These are phyloP conservation scores for Mactromeris polynyma DNA, from an alignment of 2,888 invertebrate genomes.

Conservation along the genomic window DNA sequence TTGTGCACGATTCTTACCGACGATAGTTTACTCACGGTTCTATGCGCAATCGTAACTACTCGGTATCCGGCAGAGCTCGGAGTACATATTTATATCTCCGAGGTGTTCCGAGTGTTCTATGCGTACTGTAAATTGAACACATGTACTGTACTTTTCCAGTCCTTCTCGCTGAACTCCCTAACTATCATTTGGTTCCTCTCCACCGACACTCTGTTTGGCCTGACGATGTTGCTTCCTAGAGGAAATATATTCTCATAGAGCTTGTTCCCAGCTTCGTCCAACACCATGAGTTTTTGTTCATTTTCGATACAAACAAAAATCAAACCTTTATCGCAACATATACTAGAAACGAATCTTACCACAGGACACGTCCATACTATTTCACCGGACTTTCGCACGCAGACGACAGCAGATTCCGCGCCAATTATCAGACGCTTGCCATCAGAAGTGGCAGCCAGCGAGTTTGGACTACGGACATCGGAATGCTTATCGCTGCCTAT, in stretches of 20 bases:
- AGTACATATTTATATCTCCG: no score
- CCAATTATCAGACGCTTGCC: constrained; percentile 68
- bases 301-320: constrained; percentile 70
- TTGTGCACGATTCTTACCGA: no score
- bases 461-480: constrained; percentile 67
- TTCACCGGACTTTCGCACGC: constrained; percentile 62
- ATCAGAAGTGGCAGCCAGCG: constrained; percentile 62
- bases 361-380: constrained; percentile 69
- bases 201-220: constrained; percentile 67
- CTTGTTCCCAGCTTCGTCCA: constrained; percentile 63
- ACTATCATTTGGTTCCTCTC: constrained; percentile 62
- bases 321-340: constrained; percentile 64
- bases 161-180: constrained; percentile 66
- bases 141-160: constrained; percentile 71
- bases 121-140: constrained; percentile 34
- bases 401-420: constrained; percentile 68
- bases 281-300: constrained; percentile 62
- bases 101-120: not conserved
- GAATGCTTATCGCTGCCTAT: constrained; percentile 62
- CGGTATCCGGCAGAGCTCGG: no score
- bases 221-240: constrained; percentile 60
- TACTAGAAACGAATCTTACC: constrained; percentile 59
- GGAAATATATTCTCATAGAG: constrained; percentile 65
- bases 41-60: no score
- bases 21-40: no score